A percentile compares a stretch with the other conserved stretches of the same genome.
Evolutionary conservation across 1,140 invertebrate species (phyloP).

Genomic region (Gryllus bimaculatus): DNA sequence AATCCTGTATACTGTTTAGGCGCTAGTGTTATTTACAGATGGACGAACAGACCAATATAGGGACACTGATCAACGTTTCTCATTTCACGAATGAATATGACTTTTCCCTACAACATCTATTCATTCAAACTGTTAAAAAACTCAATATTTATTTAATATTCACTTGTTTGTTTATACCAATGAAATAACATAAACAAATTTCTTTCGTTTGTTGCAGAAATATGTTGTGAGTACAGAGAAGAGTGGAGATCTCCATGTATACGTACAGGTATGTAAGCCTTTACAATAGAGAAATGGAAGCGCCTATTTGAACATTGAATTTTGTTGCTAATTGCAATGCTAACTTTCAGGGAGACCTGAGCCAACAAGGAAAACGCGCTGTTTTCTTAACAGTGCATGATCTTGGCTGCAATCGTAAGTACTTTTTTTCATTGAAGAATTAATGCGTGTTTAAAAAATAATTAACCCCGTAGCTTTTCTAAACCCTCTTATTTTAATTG

Average conservation of each 20-base stretch:
- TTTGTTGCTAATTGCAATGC: neutral
- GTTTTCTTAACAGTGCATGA: conserved; percentile 84
- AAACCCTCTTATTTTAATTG: too few species aligned
- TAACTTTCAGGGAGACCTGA: conserved; percentile 59
- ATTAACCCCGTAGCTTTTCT: neutral
- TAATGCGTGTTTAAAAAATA: neutral
- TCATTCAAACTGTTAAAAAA: too few species aligned
- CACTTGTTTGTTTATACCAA: too few species aligned
- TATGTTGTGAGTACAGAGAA: conserved; percentile 59
- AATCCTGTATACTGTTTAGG: too few species aligned
- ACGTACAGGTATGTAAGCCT: conserved; percentile 48
- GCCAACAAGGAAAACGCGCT: conserved; percentile 65
- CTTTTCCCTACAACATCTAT: too few species aligned
- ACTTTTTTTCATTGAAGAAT: neutral
- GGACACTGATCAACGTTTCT: too few species aligned
- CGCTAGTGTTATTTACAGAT: too few species aligned
- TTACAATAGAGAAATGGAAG: conserved; percentile 6
- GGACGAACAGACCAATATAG: too few species aligned
- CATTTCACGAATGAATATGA: too few species aligned
- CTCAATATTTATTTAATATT: too few species aligned
- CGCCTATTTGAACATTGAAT: neutral
- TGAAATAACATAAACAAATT: neutral
- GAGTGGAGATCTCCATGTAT: conserved; percentile 54
- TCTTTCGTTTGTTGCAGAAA: conserved; percentile 48
- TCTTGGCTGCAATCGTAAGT: conserved; percentile 82